Conservation (phyloP, 2,888 invertebrate species). For the Syrphus vitripennis region DNA sequence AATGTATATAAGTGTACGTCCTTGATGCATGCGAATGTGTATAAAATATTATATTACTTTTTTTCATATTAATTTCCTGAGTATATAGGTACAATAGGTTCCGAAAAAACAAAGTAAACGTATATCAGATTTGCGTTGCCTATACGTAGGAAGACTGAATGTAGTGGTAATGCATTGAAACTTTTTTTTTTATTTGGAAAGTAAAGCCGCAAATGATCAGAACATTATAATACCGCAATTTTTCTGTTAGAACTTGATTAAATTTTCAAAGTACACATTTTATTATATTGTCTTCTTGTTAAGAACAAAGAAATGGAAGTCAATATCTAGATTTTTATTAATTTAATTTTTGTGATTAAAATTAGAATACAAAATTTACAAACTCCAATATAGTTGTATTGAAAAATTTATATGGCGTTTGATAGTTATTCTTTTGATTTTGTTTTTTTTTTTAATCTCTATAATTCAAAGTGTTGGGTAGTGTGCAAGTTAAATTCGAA, state of each 20-base stretch:
- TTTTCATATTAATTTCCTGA: too few relatives aligned
- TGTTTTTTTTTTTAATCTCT: neutral
- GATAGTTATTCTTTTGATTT: neutral
- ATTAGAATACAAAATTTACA: neutral
- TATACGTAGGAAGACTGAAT: too few relatives aligned
- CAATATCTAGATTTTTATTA: neutral
- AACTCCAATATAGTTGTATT: neutral
- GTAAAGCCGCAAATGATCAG: too few relatives aligned
- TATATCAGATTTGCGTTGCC: too few relatives aligned
- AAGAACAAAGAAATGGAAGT: too few relatives aligned
- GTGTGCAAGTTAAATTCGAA: constrained; percentile 60
- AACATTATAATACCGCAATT: neutral
- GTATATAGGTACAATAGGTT: too few relatives aligned
- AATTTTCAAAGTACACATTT: neutral
- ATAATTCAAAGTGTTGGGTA: constrained; percentile 49
- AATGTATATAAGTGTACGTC: too few relatives aligned
- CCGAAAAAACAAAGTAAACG: too few relatives aligned
- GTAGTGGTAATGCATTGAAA: too few relatives aligned
- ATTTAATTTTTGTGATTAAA: constrained; percentile 18
- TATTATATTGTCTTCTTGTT: neutral
- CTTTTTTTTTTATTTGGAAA: too few relatives aligned
- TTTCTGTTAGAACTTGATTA: neutral
- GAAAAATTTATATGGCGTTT: neutral
- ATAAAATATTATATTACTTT: too few relatives aligned
- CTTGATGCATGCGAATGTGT: too few relatives aligned